Base-by-base conservation (phyloP, 2,113 vertebrate genomes). In the Maccullochella peelii region DNA sequence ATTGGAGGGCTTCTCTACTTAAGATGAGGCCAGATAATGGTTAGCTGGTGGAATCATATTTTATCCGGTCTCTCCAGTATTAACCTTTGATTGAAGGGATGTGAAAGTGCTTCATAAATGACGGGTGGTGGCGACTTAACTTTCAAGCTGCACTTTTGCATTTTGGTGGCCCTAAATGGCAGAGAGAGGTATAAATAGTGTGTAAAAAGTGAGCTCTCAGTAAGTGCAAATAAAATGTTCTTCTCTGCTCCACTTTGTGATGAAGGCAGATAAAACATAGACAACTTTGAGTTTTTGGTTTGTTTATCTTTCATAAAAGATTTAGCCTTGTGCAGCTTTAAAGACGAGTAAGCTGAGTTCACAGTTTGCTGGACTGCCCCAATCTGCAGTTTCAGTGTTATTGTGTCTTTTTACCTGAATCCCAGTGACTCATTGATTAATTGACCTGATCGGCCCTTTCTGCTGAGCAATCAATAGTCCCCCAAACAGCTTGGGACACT, bases 391-490 rank as follows among this genome's bases (percentile, higher is more conserved):
- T 86, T 87, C 27, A 47, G 50, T 84, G 50, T 20, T 65, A 55
- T 77, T 77, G 85, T 82, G 58, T 86, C 59, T 86, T 65, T 80
- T 72, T 54, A 61, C 79, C 52, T 54, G 74, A 89, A 69, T 73
- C 79, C 77, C 73, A 23, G 20, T 44, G 66, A 80, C 67, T 79
- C 76, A 86, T 92, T 52, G 77, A 92, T 93, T 88, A 71, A 89
- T 85, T 30, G 84, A 89, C 80, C 88, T 27, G 57, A 91, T 85
- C 50, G 2, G 55, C 55, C 8, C 57, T 80, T 89, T 91, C 77
- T 91, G 91, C 91, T 91, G 91, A 91, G 66, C 49, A 73, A 50
- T 91, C 89, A 72, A 25, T 90, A 62, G n/a, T 71, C 61, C 9
- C 49, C n/a, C 20, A 77, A 80, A 74, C 77, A 52, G 85, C 94